Evolutionary conservation across 2,113 vertebrate genomes (phyloP), one percentile per base, ranked within the genome.

Genomic region (Erythrocercus mccallii): DNA sequence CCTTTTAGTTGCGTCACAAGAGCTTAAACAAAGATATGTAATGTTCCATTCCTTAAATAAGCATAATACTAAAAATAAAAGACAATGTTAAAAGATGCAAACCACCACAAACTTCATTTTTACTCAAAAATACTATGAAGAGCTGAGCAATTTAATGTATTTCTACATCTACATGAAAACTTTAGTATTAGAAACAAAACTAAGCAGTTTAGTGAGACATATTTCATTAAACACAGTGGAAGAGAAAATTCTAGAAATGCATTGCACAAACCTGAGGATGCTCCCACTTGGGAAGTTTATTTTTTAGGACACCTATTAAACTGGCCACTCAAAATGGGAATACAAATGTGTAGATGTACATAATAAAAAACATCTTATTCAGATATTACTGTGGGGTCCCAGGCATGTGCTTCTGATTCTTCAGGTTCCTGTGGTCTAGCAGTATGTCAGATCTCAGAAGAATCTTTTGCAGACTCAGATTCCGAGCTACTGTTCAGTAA

Each of bases 261-360:
- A n/a, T 37, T 61, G 7, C 15, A 44, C 4, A 17, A 66, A 61
- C 12, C 11, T 51, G 33, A 76, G 2, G 4, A 62, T 57, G 10
- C 2, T 76, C 3, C 10, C 10, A 53, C 12, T 51, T 61, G 16
- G 15, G 12, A 0, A 1, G 1, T 8, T 21, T 45, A 54, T 30
- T n/a, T 81, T 74, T 88, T 60, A 77, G 18, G 61, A 35, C 13
- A 17, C 4, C 21, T 58, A 9, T 28, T 64, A 60, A 78, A 58
- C 21, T 68, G 44, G 54, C 50, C 7, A 33, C 6, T 45, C 6
- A 37, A 8, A 18, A 15, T 28, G 28, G 6, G 30, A 88, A 81
- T 7, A 57, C 6, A 3, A 53, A 58, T 6, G 0, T 48, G 9
- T 7, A 88, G 57, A 42, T 30, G 72, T 3, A 10, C 15, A 30